Evolutionary conservation across 1,140 invertebrate species (phyloP).

Genomic region (Lasioglossum baleicum): DNA sequence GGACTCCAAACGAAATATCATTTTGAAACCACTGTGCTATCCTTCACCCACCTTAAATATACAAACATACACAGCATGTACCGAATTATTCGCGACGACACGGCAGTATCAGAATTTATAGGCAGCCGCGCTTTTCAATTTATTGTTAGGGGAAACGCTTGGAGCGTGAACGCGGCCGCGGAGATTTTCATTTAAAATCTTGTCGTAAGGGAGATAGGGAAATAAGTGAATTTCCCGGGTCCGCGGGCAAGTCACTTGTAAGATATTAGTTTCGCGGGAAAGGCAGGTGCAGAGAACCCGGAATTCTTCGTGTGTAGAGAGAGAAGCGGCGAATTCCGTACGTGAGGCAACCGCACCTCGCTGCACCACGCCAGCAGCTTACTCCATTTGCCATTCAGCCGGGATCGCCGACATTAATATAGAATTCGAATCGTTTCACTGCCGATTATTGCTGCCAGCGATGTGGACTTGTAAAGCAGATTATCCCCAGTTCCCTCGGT

Average conservation of each 20-base stretch:
- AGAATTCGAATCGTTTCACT: conserved; percentile 58
- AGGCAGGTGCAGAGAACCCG: conserved; percentile 39
- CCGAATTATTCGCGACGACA: neutral
- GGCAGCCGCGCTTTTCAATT: neutral
- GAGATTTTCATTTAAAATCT: conserved; percentile 41
- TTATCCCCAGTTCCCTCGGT: conserved; percentile 32
- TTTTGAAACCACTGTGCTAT: no score
- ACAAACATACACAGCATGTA: no score
- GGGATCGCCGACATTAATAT: conserved; percentile 59
- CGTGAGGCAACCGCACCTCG: conserved; percentile 40
- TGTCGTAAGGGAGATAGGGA: neutral
- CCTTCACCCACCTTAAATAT: no score
- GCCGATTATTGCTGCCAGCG: conserved; percentile 51
- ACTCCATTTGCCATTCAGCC: conserved; percentile 64
- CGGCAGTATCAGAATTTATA: neutral
- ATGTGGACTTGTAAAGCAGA: conserved; percentile 41
- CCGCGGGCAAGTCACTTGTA: conserved; percentile 30
- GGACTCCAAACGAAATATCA: no score
- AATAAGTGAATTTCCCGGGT: conserved; percentile 41
- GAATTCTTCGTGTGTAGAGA: conserved; percentile 49
- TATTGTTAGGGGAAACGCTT: neutral
- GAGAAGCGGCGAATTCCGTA: conserved; percentile 38
- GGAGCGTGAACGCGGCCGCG: neutral
- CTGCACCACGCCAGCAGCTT: conserved; percentile 1
- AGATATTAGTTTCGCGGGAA: conserved; percentile 48